A percentile compares a stretch with the other conserved stretches of the same genome.
phyloP scores from a whole-genome alignment of 2,888 invertebrate species.

The Antheraea assamensis region DNA sequence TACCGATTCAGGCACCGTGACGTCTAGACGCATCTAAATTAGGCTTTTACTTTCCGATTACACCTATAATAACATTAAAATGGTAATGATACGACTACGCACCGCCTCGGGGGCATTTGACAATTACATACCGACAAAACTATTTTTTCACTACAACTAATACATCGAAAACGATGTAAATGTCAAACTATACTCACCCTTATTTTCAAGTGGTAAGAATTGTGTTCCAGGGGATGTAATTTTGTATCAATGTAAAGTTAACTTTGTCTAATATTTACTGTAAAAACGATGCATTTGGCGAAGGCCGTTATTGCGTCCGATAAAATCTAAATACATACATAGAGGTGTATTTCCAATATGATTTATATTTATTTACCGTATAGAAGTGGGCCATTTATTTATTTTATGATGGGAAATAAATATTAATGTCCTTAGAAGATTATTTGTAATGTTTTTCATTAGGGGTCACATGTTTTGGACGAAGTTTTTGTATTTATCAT shows the following conservation, averaged over 20 bases:
- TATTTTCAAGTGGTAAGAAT: constrained; percentile 15
- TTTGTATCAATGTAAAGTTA: constrained; percentile 21
- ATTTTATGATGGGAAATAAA: constrained; percentile 28
- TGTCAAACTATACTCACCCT: constrained; percentile 20
- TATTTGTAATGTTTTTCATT: constrained; percentile 31
- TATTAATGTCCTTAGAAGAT: constrained; percentile 25
- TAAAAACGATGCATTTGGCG: constrained; percentile 60
- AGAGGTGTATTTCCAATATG: constrained; percentile 50
- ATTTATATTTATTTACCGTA: constrained; percentile 61
- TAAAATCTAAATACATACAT: constrained; percentile 59
- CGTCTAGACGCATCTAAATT: constrained; percentile 73
- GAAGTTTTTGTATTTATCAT: background rate
- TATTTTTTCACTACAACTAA: constrained; percentile 10
- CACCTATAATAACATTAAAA: constrained; percentile 69
- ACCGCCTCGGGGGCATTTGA: constrained; percentile 62
- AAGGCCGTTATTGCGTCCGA: constrained; percentile 56
- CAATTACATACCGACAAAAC: constrained; percentile 49
- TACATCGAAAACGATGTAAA: background rate
- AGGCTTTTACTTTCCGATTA: constrained; percentile 64
- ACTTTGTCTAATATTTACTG: constrained; percentile 30
- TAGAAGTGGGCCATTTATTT: constrained; percentile 48
- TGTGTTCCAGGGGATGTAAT: background rate
- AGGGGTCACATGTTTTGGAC: constrained; percentile 9
- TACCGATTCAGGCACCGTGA: constrained; percentile 49
- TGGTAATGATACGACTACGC: constrained; percentile 66